Percentiles rank a stretch among this genome's conserved stretches.
Conservation (phyloP, 2,797 vertebrate genomes). For the Chloroceryle amazona region DNA sequence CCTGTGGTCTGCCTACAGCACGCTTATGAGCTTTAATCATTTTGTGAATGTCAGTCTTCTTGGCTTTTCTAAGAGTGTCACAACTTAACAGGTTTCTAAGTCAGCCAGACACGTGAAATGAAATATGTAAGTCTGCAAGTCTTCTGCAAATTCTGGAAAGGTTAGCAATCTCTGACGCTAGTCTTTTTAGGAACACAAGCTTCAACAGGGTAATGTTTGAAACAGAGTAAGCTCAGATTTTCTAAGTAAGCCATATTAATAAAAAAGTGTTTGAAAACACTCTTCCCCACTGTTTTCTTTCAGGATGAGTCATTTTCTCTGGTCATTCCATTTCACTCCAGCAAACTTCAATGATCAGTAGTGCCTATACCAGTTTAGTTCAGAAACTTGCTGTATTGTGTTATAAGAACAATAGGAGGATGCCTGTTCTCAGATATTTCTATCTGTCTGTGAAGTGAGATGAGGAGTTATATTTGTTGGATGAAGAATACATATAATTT, state of each 20-base stretch:
- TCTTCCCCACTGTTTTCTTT: not conserved
- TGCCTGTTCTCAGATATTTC: not conserved
- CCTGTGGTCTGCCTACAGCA: not conserved
- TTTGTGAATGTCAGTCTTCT: not conserved
- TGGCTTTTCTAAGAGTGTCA: not conserved
- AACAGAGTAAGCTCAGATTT: not conserved
- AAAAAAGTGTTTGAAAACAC: not conserved
- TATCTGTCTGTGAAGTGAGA: not conserved
- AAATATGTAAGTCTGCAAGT: not conserved
- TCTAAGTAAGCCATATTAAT: not conserved
- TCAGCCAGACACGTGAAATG: not conserved
- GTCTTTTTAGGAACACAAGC: not conserved
- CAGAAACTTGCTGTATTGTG: not conserved
- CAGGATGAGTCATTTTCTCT: not conserved
- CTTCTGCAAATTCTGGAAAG: not conserved
- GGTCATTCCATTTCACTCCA: not conserved
- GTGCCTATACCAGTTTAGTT: not conserved
- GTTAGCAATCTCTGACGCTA: not conserved
- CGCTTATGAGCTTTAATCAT: not conserved
- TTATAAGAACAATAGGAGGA: not conserved
- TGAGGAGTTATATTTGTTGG: not conserved
- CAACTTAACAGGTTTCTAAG: not conserved
- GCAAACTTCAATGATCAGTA: not conserved
- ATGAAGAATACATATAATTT: not conserved
- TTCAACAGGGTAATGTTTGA: not conserved